Base-by-base conservation (phyloP, 2,888 invertebrate species). In the Agapostemon virescens region DNA sequence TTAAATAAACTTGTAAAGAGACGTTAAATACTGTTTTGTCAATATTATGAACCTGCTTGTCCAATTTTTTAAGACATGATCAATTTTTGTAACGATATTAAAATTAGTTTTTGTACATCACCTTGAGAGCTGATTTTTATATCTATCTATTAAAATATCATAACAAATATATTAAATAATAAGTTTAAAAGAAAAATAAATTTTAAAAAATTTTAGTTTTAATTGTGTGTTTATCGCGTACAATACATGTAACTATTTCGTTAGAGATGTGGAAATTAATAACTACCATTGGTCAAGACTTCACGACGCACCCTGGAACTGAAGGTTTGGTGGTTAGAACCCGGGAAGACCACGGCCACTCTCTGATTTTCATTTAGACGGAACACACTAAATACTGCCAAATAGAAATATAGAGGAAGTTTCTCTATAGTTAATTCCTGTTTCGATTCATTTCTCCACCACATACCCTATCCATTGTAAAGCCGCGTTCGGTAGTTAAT, bases 241-340 rank as follows among this genome's bases (percentile, higher is more conserved):
- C 63, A 74, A 30, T 20, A 26, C 20, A 17, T 40, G 36, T 49
- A 7, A 49, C 58, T 20, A 30, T 33, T 68, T 42, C 3, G 7
- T 42, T 11, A 42, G 13, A 52, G 17, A 79, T 68, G 85, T 85
- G 85, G 85, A 85, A 30, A 63, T 76, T 20, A 79, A 78, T 58
- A 33, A 76, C n/a, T n/a, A n/a, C n/a, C n/a, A n/a, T n/a, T n/a
- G n/a, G n/a, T n/a, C n/a, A n/a, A n/a, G n/a, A n/a, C n/a, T n/a
- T n/a, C n/a, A n/a, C n/a, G n/a, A n/a, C n/a, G n/a, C n/a, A n/a
- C n/a, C n/a, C n/a, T n/a, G n/a, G n/a, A n/a, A n/a, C n/a, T n/a
- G n/a, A n/a, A n/a, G n/a, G n/a, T n/a, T n/a, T n/a, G n/a, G n/a
- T n/a, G n/a, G n/a, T n/a, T n/a, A n/a, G n/a, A n/a, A n/a, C n/a